Evolutionary conservation across 2,888 invertebrate species (phyloP).

Genomic region (Harpalus rufipes): DNA sequence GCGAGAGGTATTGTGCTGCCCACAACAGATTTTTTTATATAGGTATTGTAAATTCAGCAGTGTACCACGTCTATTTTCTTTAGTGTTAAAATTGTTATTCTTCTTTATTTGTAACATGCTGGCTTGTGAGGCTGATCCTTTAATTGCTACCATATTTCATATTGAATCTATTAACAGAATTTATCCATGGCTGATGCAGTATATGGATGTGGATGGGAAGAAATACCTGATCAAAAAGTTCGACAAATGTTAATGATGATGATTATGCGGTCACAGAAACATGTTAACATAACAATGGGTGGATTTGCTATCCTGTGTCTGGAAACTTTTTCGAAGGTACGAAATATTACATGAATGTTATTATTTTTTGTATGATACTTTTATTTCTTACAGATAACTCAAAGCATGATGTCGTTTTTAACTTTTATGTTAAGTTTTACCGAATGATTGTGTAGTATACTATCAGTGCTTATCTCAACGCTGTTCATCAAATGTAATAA

Average conservation of each 20-base stretch:
- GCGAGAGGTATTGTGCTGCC: no score
- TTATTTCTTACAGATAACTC: neutral
- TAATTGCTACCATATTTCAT: neutral
- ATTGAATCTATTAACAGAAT: neutral
- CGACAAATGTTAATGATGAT: neutral
- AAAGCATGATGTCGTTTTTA: slow-evolving; percentile 15
- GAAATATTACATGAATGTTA: neutral
- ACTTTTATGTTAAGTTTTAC: slow-evolving; percentile 29
- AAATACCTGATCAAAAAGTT: slow-evolving; percentile 3
- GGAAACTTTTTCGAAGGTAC: slow-evolving; percentile 6
- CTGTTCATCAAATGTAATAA: no score
- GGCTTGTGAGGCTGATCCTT: neutral
- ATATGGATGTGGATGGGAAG: slow-evolving; percentile 9
- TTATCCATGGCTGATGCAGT: neutral
- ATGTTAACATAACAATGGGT: slow-evolving; percentile 14
- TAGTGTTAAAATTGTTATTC: no score
- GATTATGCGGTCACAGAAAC: neutral
- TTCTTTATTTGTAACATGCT: no score
- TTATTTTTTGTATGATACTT: neutral
- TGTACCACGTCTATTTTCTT: no score
- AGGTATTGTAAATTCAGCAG: no score
- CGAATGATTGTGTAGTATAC: neutral
- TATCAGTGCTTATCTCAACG: no score
- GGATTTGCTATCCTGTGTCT: neutral
- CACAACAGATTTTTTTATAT: no score